Base-by-base conservation (phyloP, 2,797 vertebrate genomes). In the Pempheris klunzingeri region DNA sequence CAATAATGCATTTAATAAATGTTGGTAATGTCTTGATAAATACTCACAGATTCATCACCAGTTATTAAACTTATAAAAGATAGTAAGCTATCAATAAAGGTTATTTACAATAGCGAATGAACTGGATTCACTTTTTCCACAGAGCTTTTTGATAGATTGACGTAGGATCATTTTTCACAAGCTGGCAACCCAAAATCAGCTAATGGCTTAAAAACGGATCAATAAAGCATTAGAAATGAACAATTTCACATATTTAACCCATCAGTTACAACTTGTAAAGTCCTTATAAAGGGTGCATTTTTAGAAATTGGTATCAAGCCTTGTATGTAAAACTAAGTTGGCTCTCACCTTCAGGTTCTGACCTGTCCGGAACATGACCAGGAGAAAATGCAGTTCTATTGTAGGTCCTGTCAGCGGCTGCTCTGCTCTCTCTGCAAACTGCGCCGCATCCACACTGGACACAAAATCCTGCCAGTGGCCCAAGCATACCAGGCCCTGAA, bases 351-450 rank as follows among this genome's bases (percentile, higher is more conserved):
- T 67, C 77, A 99, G 98, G 97, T 98, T 28, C 87, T 99, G 89
- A 97, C 95, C 59, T 99, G 98, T 89, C 96, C 97, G 0, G 98
- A 99, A 75, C 98, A 99, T 32, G 95, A 96, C 62, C 97, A 97
- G 87, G 98, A 99, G 92, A 97, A 97, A 63, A 95, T 99, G 60
- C 96, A 96, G 81, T 97, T 98, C 85, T 99, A 98, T 83, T 99
- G 98, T 74, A 94, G 96, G 92, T 96, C 97, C 0, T 99, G 98
- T 90, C 97, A 98, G 83, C 94, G 97, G 26, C 93, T 99, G 79
- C 97, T 98, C 39, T 99, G 98, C 84, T 96, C 97, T 12, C 96
- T 99, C 73, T 99, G 98, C 88, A 97, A 97, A 14, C 96, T 99
- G 55, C 95, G 98, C 1, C 96, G 98, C 36, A 87, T 95, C 43